Base-by-base conservation (phyloP, 2,888 invertebrate genomes). In the Chrysolina americana region DNA sequence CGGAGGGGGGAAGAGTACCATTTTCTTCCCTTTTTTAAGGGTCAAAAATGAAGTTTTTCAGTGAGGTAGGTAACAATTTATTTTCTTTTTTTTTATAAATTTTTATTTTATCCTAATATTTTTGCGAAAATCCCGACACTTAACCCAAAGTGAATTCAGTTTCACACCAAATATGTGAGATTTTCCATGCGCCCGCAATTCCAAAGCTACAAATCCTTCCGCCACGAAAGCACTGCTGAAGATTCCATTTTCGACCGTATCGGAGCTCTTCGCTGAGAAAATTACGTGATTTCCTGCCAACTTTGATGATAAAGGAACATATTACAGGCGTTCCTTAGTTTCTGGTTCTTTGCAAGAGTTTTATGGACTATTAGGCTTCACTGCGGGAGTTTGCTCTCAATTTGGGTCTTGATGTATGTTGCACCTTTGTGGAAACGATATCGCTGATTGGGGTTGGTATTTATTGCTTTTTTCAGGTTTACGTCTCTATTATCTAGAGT, bases 391-490 rank as follows among this genome's bases (percentile, higher is more conserved):
- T 53, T 48, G 21, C 19, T 65, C 65, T 65, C 47, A 65, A 65
- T 66, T 50, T 53, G 36, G 41, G 53, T 19, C 68, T 68, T 68
- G 68, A 68, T 68, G 53, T 53, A 68, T 41, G 68, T 17, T 68
- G 47, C 68, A 68, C 68, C 53, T 53, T 53, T 17, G 53, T 36
- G 59, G 3, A 36, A 68, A 68, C n/a, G 50, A 11, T 53, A 36
- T 36, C 9, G 50, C 50, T 28, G 28, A 53, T 36, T 53, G 53
- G 53, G 53, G 68, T n/a, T 53, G n/a, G 19, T 53, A 50, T 68
- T 68, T 68, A 68, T 68, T 41, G 59, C 59, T 28, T 17, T 59
- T 11, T 15, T 15, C 15, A 9, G 9, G 59, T 28, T 59, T 9
- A 23, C 15, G 23, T 6, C 10, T 19, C 11, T 19, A 21, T 23